Evolutionary conservation across 2,888 invertebrate genomes (phyloP).

Genomic region (Gastrophysa polygoni): DNA sequence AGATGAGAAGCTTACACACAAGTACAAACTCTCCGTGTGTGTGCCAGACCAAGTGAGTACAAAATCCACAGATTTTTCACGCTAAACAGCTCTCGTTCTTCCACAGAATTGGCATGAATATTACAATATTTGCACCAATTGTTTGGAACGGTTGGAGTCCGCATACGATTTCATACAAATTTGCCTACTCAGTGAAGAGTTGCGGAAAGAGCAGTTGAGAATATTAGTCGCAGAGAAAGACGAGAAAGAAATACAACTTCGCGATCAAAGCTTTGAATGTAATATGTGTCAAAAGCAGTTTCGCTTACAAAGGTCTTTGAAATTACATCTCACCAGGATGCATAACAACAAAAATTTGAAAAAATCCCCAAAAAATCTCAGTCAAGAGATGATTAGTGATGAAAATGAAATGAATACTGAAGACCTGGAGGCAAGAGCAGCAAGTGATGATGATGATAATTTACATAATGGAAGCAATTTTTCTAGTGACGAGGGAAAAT

Average conservation of each 20-base stretch:
- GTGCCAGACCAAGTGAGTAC: conserved; percentile 34
- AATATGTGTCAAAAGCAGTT: conserved; percentile 42
- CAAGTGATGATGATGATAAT: conserved; percentile 19
- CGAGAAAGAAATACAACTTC: conserved; percentile 6
- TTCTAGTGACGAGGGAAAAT: conserved; percentile 32
- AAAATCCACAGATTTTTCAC: conserved; percentile 2
- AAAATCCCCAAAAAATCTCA: neutral
- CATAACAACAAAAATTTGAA: conserved; percentile 28
- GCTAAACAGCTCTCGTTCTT: neutral
- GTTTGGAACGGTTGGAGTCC: conserved; percentile 33
- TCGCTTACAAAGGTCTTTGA: conserved; percentile 39
- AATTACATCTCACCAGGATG: conserved; percentile 38
- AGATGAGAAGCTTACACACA: conserved; percentile 27
- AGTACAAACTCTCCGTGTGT: conserved; percentile 38
- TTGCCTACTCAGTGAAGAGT: conserved; percentile 37
- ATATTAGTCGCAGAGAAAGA: conserved; percentile 21
- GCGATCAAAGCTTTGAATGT: conserved; percentile 33
- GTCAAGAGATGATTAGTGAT: neutral
- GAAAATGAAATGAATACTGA: neutral
- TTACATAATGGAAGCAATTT: conserved; percentile 18
- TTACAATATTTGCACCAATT: conserved; percentile 36
- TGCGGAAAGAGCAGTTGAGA: conserved; percentile 32
- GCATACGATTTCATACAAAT: conserved; percentile 37
- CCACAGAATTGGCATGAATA: conserved; percentile 38
- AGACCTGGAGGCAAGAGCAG: neutral